Percentiles rank a stretch among this genome's conserved stretches.
Conservation (phyloP, 2,888 invertebrate genomes). For the Trichopoda pennipes region DNA sequence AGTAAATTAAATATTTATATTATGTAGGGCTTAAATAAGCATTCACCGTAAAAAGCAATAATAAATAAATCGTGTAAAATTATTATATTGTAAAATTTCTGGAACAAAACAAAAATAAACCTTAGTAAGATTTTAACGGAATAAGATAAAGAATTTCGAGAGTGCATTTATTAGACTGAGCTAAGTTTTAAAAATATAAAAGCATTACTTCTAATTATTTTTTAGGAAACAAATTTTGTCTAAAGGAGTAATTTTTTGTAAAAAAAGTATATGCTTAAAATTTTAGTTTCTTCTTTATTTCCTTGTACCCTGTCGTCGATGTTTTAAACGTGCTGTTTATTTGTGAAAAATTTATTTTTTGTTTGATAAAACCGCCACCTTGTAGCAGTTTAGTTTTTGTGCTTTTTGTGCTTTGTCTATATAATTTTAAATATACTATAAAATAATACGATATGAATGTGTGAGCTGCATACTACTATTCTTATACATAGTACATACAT, state of each 20-base stretch:
- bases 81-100: too few relatives aligned
- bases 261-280: conserved; percentile 5
- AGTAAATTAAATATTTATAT: too few relatives aligned
- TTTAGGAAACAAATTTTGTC: neutral
- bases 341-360: conserved; percentile 13
- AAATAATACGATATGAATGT: neutral
- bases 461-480: conserved; percentile 6
- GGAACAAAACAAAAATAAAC: too few relatives aligned
- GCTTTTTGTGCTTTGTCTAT: neutral
- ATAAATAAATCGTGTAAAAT: too few relatives aligned
- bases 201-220: too few relatives aligned
- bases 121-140: too few relatives aligned
- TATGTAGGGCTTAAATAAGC: too few relatives aligned
- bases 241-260: conserved; percentile 3
- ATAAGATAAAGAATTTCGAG: too few relatives aligned
- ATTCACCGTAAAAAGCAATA: too few relatives aligned
- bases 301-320: conserved; percentile 4
- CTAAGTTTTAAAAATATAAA: too few relatives aligned
- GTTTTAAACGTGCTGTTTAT: conserved; percentile 20
- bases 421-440: neutral
- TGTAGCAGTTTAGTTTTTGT: conserved; percentile 22
- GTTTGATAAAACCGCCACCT: conserved; percentile 52
- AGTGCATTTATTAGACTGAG: too few relatives aligned
- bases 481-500: neutral
- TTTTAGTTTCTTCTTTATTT: conserved; percentile 3